Evolutionary conservation across 2,113 vertebrate genomes (phyloP).

Genomic region (Poeciliopsis prolifica): DNA sequence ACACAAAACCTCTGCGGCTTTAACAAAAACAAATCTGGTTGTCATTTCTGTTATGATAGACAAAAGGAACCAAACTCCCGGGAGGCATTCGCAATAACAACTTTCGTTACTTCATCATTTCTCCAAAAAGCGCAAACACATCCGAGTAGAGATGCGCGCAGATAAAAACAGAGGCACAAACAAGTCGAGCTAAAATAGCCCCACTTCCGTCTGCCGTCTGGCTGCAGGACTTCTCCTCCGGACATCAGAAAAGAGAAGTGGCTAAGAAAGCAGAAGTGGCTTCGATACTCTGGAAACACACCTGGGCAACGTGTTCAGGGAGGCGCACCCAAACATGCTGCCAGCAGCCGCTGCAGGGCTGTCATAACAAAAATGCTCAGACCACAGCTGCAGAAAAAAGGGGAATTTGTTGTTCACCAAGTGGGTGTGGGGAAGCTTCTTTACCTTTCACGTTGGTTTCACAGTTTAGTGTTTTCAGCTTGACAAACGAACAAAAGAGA

Average conservation of each 20-base stretch:
- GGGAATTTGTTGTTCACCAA: constrained; percentile 32
- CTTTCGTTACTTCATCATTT: not conserved
- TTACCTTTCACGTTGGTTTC: not conserved
- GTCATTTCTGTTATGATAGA: not conserved
- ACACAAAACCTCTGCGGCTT: not conserved
- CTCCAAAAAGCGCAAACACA: constrained; percentile 11
- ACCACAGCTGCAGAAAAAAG: constrained; percentile 31
- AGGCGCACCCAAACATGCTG: not conserved
- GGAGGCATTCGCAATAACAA: constrained; percentile 8
- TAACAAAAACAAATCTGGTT: not conserved
- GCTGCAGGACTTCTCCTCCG: constrained; percentile 64
- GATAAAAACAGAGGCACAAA: constrained; percentile 10
- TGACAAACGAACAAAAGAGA: not conserved
- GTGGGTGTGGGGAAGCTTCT: not conserved
- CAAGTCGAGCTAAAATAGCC: constrained; percentile 45
- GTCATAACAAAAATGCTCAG: constrained; percentile 29
- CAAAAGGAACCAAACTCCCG: constrained; percentile 2
- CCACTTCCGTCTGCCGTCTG: constrained; percentile 36
- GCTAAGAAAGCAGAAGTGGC: constrained; percentile 76
- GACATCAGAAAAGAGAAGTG: constrained; percentile 74
- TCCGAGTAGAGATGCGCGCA: not conserved
- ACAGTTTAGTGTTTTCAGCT: not conserved
- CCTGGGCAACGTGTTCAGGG: constrained; percentile 33
- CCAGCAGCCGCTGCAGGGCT: not conserved
- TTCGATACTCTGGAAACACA: constrained; percentile 40